Percentiles rank a stretch among this genome's conserved stretches.
Conservation (phyloP, 1,140 invertebrate species). For the Maconellicoccus hirsutus region DNA sequence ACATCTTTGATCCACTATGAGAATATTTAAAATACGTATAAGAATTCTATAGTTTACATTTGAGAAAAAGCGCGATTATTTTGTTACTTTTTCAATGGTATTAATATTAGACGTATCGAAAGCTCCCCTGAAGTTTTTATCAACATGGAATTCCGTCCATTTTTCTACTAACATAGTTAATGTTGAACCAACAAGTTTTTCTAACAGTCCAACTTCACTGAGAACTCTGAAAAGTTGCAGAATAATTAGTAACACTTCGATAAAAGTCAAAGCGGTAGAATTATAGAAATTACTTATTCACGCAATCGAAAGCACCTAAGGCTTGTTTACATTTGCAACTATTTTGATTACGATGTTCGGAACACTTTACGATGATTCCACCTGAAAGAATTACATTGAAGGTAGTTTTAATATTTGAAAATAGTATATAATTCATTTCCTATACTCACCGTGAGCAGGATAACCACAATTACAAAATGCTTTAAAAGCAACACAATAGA, state of each 20-base stretch:
- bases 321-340: not conserved
- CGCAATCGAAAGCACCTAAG: conserved; percentile 6
- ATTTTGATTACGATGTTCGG: not conserved
- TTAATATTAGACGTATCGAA: conserved; percentile 67
- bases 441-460: conserved; percentile 28
- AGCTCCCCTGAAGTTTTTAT: conserved; percentile 63
- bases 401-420: not conserved
- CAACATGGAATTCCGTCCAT: conserved; percentile 66
- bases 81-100: conserved; percentile 55
- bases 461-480: conserved; percentile 48
- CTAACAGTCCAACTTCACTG: conserved; percentile 63
- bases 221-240: conserved; percentile 45
- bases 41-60: no score
- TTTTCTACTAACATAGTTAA: conserved; percentile 67
- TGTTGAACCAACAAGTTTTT: conserved; percentile 63
- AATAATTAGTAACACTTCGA: not conserved
- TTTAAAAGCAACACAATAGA: conserved; percentile 64
- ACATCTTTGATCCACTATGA: conserved; percentile 66
- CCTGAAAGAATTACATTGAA: not conserved
- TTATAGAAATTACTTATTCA: not conserved
- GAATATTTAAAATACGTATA: conserved; percentile 25
- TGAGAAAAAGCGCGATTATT: no score
- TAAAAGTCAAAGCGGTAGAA: not conserved
- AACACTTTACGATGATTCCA: not conserved
- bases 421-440: not conserved